Evolutionary conservation across 2,797 vertebrate species (phyloP).

Genomic region (Crenuchus spilurus): DNA sequence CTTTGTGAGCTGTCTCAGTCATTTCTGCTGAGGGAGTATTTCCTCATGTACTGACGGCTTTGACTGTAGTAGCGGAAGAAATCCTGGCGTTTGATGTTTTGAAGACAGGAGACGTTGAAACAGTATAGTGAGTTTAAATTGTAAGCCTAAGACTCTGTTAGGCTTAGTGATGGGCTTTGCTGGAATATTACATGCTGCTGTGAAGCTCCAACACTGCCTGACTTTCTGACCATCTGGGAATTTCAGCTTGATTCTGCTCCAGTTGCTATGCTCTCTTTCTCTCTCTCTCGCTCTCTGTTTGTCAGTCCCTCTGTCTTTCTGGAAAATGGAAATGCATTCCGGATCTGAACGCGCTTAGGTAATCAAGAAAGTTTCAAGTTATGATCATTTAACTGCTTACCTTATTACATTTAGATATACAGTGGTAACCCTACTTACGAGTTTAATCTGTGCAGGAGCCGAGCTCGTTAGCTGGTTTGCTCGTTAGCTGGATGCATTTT

Average conservation of each 20-base stretch:
- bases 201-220: neutral
- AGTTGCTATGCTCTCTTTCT: neutral
- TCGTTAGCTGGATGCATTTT: no score
- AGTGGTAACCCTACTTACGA: no score
- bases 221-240: conserved; percentile 6
- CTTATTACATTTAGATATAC: no score
- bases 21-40: no score
- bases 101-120: neutral
- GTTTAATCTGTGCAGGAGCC: no score
- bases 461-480: no score
- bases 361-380: neutral
- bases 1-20: neutral
- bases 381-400: no score
- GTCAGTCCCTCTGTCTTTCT: neutral
- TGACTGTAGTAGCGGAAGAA: neutral
- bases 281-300: neutral
- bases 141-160: neutral
- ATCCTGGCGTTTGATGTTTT: neutral
- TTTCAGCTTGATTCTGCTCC: conserved; percentile 4
- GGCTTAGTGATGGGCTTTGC: neutral
- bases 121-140: neutral
- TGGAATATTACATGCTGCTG: neutral
- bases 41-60: no score
- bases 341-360: no score
- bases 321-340: neutral